These are phyloP conservation scores for Hemicentrotus pulcherrimus DNA, from an alignment of 35 echinoderm and acorn worm species.

Conservation along the genomic window DNA sequence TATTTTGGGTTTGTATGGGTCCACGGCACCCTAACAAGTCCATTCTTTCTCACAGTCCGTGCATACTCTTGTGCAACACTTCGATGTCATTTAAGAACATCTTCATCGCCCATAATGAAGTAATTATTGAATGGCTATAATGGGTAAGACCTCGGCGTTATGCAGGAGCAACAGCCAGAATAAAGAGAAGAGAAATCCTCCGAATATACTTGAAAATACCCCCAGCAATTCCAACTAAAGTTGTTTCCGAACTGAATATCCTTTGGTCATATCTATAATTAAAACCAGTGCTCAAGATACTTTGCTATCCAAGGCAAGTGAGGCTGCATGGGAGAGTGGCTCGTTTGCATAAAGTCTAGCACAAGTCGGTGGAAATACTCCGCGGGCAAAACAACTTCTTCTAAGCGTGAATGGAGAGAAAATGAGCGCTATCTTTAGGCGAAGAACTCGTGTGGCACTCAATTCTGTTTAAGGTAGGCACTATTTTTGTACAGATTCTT, in stretches of 20 bases:
- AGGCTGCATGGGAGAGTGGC: not conserved
- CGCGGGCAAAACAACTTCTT: not conserved
- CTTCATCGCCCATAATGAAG: not conserved
- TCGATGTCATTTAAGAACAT: not conserved
- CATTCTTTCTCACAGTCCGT: too few relatives aligned
- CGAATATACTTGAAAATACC: not conserved
- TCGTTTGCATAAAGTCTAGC: not conserved
- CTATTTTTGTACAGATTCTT: not conserved
- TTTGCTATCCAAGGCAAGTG: slow-evolving; percentile 17
- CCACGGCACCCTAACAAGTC: too few relatives aligned
- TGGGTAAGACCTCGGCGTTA: not conserved
- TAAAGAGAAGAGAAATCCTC: not conserved
- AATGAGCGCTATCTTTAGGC: slow-evolving; percentile 1
- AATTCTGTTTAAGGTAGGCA: not conserved
- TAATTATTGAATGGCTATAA: not conserved
- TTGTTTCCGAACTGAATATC: slow-evolving; percentile 26
- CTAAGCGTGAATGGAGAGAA: slow-evolving; percentile 2
- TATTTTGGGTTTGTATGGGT: too few relatives aligned
- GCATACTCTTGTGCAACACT: too few relatives aligned
- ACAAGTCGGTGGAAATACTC: not conserved
- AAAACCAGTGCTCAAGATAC: slow-evolving; percentile 19
- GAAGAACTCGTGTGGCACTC: not conserved
- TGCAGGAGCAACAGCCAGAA: not conserved
- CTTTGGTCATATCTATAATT: slow-evolving; percentile 44
- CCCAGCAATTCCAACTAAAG: not conserved